Conservation (phyloP, 2,888 invertebrate genomes). For the Troides oblongomaculatus region DNA sequence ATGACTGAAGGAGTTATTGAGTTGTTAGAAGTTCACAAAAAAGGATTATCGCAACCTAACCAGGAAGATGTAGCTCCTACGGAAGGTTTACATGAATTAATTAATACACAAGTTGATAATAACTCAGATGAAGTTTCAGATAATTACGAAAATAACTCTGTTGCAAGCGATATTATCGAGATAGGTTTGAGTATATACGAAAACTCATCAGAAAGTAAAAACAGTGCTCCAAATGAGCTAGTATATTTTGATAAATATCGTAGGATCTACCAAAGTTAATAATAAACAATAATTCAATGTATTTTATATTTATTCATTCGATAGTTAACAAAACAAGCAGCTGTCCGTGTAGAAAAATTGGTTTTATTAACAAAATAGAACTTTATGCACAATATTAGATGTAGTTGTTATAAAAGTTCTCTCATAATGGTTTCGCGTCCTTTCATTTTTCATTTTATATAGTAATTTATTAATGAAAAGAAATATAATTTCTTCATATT, state of each 20-base stretch:
- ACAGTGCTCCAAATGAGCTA: background rate
- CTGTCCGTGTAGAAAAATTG: background rate
- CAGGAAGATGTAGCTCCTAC: background rate
- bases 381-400: too few species aligned
- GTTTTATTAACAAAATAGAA: too few species aligned
- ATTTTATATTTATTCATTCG: background rate
- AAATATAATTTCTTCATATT: too few species aligned
- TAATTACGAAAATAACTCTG: slow-evolving; percentile 14
- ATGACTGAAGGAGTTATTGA: background rate
- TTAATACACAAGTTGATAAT: background rate
- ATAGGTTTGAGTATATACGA: slow-evolving; percentile 16
- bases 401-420: too few species aligned
- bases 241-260: background rate
- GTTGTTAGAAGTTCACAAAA: background rate
- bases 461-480: too few species aligned
- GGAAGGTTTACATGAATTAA: slow-evolving; percentile 1
- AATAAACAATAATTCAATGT: background rate
- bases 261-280: background rate
- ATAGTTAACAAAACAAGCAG: background rate
- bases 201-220: background rate
- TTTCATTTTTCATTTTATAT: too few species aligned
- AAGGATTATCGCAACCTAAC: background rate
- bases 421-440: too few species aligned
- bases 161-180: slow-evolving; percentile 2
- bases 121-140: background rate